A percentile compares a stretch with the other conserved stretches of the same genome.
These are phyloP conservation scores for Zalophus californianus DNA, from an alignment of 2,797 vertebrate species.

Conservation along the genomic window DNA sequence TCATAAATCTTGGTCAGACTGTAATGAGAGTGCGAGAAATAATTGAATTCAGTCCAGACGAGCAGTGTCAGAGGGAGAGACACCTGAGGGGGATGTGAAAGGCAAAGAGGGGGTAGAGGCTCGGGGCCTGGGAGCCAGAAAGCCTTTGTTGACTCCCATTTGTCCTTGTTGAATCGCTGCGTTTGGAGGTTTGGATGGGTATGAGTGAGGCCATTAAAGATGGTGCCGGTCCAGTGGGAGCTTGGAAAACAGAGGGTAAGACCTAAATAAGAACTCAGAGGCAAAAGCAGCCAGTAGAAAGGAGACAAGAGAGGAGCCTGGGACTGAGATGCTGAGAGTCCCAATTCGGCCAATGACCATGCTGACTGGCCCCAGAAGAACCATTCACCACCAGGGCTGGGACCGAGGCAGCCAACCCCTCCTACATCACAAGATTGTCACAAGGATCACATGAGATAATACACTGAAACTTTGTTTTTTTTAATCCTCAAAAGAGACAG, in stretches of 20 bases:
- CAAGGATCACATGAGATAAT: neutral
- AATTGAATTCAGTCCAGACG: slow-evolving; percentile 64
- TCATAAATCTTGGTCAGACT: slow-evolving; percentile 86
- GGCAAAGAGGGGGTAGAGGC: slow-evolving; percentile 22
- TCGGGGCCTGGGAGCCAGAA: slow-evolving; percentile 66
- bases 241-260: neutral
- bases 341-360: neutral
- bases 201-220: slow-evolving; percentile 57
- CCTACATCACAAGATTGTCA: neutral
- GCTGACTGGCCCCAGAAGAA: neutral
- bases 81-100: slow-evolving; percentile 20
- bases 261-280: neutral
- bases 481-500: neutral
- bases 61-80: slow-evolving; percentile 4
- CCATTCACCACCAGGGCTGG: rapidly evolving
- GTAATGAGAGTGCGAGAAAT: slow-evolving; percentile 82
- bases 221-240: neutral
- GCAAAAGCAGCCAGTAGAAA: neutral
- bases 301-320: neutral
- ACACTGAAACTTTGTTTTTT: neutral
- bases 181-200: slow-evolving; percentile 74
- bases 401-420: neutral
- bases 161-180: slow-evolving; percentile 39
- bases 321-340: neutral
- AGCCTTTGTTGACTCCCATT: slow-evolving; percentile 40